Conservation (phyloP, 2,888 invertebrate genomes). For the Strigamia transsilvanica region DNA sequence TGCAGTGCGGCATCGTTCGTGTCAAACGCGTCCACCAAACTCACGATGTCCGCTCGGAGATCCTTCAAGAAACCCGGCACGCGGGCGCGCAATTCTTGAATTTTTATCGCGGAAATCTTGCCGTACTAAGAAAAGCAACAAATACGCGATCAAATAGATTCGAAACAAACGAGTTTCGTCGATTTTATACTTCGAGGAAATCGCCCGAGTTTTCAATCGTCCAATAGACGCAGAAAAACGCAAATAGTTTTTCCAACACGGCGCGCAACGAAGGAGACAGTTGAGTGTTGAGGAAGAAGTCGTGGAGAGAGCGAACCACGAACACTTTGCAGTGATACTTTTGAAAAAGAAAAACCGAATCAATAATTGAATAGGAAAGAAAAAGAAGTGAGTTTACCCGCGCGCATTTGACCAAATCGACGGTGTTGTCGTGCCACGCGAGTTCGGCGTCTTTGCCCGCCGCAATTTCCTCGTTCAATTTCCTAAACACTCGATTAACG, state of each 20-base stretch:
- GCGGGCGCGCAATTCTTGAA: not conserved
- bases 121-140: not conserved
- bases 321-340: no score
- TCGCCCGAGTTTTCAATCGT: constrained; percentile 79
- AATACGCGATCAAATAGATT: not conserved
- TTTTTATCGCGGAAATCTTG: not conserved
- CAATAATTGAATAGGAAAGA: no score
- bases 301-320: no score
- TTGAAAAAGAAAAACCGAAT: no score
- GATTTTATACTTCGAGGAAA: constrained; percentile 76
- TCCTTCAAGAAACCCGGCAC: not conserved
- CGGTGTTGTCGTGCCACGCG: constrained; percentile 87
- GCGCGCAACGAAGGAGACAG: no score
- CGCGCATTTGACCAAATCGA: constrained; percentile 82
- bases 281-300: no score
- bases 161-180: no score
- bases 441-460: constrained; percentile 73
- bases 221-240: constrained; percentile 81
- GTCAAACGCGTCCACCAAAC: constrained; percentile 91
- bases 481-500: no score
- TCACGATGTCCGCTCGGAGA: constrained; percentile 86
- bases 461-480: no score
- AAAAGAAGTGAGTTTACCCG: constrained; percentile 69
- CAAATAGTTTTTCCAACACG: constrained; percentile 69
- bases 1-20: constrained; percentile 78